Conservation (phyloP, 2,888 invertebrate species). For the Drosophila affinis region DNA sequence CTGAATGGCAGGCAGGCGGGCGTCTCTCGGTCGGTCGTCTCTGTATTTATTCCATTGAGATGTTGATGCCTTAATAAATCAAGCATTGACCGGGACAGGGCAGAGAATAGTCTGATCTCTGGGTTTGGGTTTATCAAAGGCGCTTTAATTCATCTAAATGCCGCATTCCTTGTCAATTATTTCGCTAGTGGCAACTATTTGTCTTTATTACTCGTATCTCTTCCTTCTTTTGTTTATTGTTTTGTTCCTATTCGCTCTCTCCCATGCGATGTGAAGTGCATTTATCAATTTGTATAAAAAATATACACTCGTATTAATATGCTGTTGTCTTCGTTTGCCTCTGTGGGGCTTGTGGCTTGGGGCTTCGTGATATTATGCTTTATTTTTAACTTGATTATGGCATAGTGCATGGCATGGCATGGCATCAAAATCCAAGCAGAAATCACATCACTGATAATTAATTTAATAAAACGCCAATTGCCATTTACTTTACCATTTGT, state of each 20-base stretch:
- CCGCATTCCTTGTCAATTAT: conserved; percentile 72
- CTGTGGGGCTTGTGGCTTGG: not conserved
- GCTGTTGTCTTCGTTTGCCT: conserved; percentile 4
- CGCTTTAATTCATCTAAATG: conserved; percentile 68
- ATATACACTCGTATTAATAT: conserved; percentile 1
- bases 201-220: conserved; percentile 21
- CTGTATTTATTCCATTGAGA: conserved; percentile 41
- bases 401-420: conserved; percentile 35
- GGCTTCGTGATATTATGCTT: conserved; percentile 58
- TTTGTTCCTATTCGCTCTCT: conserved; percentile 28
- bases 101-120: conserved; percentile 31
- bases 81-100: conserved; percentile 58
- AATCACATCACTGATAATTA: conserved; percentile 47
- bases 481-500: not conserved
- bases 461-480: conserved; percentile 41
- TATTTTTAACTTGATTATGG: conserved; percentile 71
- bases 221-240: conserved; percentile 27
- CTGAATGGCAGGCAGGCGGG: conserved; percentile 1
- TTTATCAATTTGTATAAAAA: conserved; percentile 39
- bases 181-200: conserved; percentile 37
- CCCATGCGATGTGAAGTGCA: conserved; percentile 39
- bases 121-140: conserved; percentile 56
- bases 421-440: conserved; percentile 6
- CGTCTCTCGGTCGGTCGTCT: not conserved
- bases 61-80: conserved; percentile 64